Evolutionary conservation across 1,140 invertebrate species (phyloP), one percentile per base, ranked within the genome.

Genomic region (Eumeta japonica): DNA sequence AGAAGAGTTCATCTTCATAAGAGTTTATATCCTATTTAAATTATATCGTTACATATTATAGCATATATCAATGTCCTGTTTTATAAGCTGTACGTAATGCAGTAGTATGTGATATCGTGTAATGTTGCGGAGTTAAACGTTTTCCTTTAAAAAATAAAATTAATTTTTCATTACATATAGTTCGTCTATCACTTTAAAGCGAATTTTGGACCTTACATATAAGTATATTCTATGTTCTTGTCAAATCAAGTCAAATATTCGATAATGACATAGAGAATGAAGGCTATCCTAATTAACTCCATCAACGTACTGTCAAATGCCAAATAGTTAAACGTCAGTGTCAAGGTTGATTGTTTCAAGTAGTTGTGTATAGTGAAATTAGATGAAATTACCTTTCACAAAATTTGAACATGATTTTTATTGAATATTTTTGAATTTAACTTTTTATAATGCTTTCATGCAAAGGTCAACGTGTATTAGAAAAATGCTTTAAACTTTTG

Each of bases 401-500:
- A 24, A 24, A 30, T 5, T 30, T 11, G 12, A 30, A 10, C 13
- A 5, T 5, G 5, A 30, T 10, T 14, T 30, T 10, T 7, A 30
- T 10, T 30, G 28, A 30, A 30, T 4, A 30, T 10, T 9, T 30
- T 14, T 14, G n/a, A n/a, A 30, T 11, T 12, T 5, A 30, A 30
- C 5, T 11, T 16, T 31, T 11, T 19, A 59, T 51, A 45, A 70
- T 74, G 66, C 67, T 70, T 29, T 54, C 57, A 13, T 28, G 64
- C 27, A 42, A 41, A 18, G 53, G 55, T 20, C 58, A 58, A 18
- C 49, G 60, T 28, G 52, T 65, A 44, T 61, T 70, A 63, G 58
- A 66, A 59, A 74, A 74, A 54, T 62, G 63, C 45, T 56, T 67
- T 45, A 74, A 67, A 41, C 59, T 73, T 66, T 71, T 75, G 62